Evolutionary conservation across 2,113 vertebrate genomes (phyloP).

Genomic region (Xiphorhynchus elegans): DNA sequence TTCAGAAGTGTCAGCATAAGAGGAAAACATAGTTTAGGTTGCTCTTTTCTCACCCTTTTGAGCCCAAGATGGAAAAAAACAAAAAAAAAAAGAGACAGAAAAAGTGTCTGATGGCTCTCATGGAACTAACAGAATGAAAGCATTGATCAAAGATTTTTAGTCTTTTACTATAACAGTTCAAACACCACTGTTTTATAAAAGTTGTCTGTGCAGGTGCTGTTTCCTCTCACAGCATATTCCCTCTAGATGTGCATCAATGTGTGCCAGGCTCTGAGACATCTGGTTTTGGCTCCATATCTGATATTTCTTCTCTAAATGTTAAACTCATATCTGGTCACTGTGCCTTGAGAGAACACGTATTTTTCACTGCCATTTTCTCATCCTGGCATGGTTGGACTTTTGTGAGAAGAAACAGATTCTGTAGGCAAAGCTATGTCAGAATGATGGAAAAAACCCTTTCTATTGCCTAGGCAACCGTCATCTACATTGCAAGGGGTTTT

Average conservation of each 20-base stretch:
- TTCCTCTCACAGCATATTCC: not conserved
- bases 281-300: not conserved
- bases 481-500: not conserved
- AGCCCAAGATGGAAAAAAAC: accelerated
- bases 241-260: not conserved
- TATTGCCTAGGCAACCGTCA: constrained; percentile 34
- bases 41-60: not conserved
- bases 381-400: not conserved
- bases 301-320: not conserved
- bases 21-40: not conserved
- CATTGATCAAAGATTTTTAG: not conserved
- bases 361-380: constrained; percentile 6
- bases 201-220: not conserved
- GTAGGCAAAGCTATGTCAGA: not conserved
- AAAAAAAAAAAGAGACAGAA: accelerated
- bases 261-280: not conserved
- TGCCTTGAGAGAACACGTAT: not conserved
- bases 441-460: not conserved
- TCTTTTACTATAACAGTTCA: not conserved
- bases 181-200: not conserved
- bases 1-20: not conserved
- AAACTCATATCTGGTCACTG: not conserved
- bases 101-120: not conserved
- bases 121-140: not conserved
- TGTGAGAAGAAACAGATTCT: not conserved